These are phyloP conservation scores for Semnopithecus entellus DNA, from an alignment of 2,113 vertebrate genomes.

Conservation along the genomic window DNA sequence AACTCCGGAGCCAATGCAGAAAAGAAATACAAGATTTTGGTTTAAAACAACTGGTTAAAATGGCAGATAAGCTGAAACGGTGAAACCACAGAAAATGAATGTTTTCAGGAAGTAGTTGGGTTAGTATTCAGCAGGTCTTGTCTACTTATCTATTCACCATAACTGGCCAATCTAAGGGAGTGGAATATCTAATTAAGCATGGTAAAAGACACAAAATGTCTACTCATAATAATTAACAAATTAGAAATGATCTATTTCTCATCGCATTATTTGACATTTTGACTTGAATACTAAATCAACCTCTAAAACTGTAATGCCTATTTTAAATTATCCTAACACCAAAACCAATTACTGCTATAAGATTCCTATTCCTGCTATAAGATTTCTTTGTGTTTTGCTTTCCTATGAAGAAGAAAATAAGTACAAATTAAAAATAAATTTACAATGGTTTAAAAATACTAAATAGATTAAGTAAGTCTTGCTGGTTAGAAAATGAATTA, in stretches of 20 bases:
- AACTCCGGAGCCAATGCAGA: background rate
- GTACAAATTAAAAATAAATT: slow-evolving; percentile 15
- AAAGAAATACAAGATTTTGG: background rate
- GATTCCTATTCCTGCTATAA: background rate
- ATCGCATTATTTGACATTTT: background rate
- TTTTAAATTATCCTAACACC: background rate
- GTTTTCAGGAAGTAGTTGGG: background rate
- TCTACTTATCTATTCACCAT: background rate
- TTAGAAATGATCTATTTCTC: background rate
- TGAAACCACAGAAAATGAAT: background rate
- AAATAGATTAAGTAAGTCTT: background rate
- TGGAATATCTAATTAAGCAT: background rate
- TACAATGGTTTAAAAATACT: background rate
- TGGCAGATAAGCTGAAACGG: background rate
- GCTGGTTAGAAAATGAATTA: background rate
- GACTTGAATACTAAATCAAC: background rate
- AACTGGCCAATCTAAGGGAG: background rate
- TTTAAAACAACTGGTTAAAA: slow-evolving; percentile 7
- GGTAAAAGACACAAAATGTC: background rate
- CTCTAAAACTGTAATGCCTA: background rate
- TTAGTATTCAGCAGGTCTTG: background rate
- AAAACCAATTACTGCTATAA: background rate
- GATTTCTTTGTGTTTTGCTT: background rate
- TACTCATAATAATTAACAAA: background rate
- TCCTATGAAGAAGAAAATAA: background rate